phyloP scores from a whole-genome alignment of 2,113 vertebrate genomes.

The Sardina pilchardus region DNA sequence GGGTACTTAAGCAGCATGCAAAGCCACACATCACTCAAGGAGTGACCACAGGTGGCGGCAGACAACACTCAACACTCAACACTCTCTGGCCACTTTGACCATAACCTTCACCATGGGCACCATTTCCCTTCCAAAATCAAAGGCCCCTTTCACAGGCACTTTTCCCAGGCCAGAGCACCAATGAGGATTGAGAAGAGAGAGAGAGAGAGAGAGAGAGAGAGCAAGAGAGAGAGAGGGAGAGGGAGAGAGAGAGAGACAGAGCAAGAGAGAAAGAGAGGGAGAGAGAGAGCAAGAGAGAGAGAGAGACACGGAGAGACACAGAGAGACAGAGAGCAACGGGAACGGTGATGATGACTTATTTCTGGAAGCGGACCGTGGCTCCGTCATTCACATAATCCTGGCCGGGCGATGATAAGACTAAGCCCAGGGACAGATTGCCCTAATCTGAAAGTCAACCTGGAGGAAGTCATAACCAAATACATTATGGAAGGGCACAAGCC shows the following conservation, averaged over 20 bases:
- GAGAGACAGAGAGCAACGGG: not conserved
- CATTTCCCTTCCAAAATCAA: not conserved
- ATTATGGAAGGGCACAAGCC: constrained; percentile 66
- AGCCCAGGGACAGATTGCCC: constrained; percentile 64
- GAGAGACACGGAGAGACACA: not conserved
- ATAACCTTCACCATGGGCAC: not conserved
- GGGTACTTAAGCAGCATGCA: not conserved
- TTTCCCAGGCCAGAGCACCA: not conserved
- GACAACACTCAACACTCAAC: not conserved
- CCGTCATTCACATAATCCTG: constrained; percentile 52
- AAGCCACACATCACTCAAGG: not conserved
- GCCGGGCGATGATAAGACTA: constrained; percentile 54
- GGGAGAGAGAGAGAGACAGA: not conserved
- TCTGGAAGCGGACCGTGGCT: constrained; percentile 49
- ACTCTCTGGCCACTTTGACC: not conserved
- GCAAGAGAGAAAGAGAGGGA: not conserved
- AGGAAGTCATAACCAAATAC: constrained; percentile 69
- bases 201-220: too few species aligned
- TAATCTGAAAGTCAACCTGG: constrained; percentile 69
- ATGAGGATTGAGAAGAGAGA: not conserved
- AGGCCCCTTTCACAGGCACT: not conserved
- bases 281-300: not conserved
- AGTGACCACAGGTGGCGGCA: not conserved
- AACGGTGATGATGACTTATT: constrained; percentile 55
- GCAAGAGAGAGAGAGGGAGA: not conserved